phyloP scores from a whole-genome alignment of 2,797 vertebrate species.

The Scarus forsteni region DNA sequence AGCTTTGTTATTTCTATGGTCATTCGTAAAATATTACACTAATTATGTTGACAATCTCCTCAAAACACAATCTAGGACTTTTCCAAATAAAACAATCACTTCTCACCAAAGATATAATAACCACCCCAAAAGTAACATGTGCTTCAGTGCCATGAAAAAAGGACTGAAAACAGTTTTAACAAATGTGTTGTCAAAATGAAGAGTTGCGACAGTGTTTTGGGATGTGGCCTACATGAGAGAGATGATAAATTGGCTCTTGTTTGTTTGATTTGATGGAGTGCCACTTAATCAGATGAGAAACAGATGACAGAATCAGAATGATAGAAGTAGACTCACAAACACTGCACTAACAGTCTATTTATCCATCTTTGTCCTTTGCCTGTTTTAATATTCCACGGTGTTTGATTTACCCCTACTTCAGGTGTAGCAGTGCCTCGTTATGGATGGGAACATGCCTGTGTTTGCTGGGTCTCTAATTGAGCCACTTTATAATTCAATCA shows the following conservation, averaged over 20 bases:
- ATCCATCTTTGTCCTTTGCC: constrained; percentile 22
- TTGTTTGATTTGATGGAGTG: constrained; percentile 61
- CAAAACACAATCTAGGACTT: neutral
- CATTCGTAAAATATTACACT: constrained; percentile 3
- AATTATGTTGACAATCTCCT: neutral
- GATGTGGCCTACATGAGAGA: constrained; percentile 20
- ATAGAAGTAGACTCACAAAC: constrained; percentile 33
- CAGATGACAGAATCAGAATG: constrained; percentile 42
- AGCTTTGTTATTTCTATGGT: neutral
- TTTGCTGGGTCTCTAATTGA: constrained; percentile 17
- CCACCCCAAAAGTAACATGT: constrained; percentile 6
- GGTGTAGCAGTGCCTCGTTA: constrained; percentile 31
- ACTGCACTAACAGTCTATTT: neutral
- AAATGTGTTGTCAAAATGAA: constrained; percentile 33
- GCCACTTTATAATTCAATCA: constrained; percentile 68
- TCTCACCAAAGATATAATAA: neutral
- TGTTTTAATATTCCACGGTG: constrained; percentile 33
- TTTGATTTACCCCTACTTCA: constrained; percentile 44
- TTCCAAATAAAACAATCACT: constrained; percentile 5
- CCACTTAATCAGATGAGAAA: constrained; percentile 61
- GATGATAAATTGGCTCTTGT: constrained; percentile 55
- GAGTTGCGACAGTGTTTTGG: constrained; percentile 26
- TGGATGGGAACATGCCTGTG: constrained; percentile 51
- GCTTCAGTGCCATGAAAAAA: neutral
- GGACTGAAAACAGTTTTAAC: constrained; percentile 34